Percentiles rank a stretch among this genome's conserved stretches.
Conservation (phyloP, 2,113 vertebrate genomes). For the Furnarius figulus region DNA sequence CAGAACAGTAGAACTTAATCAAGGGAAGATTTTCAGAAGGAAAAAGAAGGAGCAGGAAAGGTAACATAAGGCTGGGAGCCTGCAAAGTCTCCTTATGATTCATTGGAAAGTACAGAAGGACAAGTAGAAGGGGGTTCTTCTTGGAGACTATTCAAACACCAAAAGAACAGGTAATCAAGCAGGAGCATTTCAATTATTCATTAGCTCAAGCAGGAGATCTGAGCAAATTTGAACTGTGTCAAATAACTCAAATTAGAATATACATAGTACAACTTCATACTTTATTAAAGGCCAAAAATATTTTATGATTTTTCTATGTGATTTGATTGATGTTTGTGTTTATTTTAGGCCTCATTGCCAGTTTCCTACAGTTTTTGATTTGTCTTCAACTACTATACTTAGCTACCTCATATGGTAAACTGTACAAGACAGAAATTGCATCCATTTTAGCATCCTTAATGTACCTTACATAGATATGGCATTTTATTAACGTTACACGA, state of each 20-base stretch:
- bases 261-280: not conserved
- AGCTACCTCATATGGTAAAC: not conserved
- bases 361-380: not conserved
- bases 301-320: not conserved
- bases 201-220: not conserved
- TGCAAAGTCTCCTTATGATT: not conserved
- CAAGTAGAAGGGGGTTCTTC: not conserved
- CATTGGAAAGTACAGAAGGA: not conserved
- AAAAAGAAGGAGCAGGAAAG: not conserved
- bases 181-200: slow-evolving; percentile 22
- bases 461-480: not conserved
- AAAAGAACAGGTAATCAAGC: not conserved
- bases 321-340: not conserved
- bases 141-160: not conserved
- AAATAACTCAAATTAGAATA: slow-evolving; percentile 8
- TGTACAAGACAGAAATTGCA: not conserved
- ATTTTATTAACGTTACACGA: not conserved
- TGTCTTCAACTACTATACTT: not conserved
- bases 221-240: not conserved
- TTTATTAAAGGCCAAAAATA: slow-evolving; percentile 20
- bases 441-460: not conserved
- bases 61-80: not conserved
- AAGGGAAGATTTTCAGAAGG: not conserved
- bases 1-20: not conserved
- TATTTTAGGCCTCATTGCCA: not conserved